phyloP scores from a whole-genome alignment of 2,113 vertebrate genomes.

The Rostratula benghalensis region DNA sequence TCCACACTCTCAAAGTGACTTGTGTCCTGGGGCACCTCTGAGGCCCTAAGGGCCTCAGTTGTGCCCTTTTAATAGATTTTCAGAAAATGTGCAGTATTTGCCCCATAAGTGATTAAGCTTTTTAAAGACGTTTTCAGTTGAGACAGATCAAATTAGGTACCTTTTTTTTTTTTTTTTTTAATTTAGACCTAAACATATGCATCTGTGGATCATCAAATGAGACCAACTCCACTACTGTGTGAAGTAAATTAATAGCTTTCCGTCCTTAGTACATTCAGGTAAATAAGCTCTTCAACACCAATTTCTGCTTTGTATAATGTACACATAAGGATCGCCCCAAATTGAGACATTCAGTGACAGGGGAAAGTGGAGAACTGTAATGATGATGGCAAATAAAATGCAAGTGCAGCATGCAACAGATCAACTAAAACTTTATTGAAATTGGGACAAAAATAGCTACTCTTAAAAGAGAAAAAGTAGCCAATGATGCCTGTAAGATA shows the following conservation, averaged over 20 bases:
- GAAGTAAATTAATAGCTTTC: neutral
- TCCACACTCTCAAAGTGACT: neutral
- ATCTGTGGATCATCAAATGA: neutral
- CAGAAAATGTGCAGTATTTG: neutral
- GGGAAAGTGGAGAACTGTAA: neutral
- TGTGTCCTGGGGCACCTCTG: neutral
- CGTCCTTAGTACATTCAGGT: neutral
- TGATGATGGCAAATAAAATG: constrained; percentile 50
- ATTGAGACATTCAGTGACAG: neutral
- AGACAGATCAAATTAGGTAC: neutral
- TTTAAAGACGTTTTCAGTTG: neutral
- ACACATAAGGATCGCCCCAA: neutral
- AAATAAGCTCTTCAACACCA: neutral
- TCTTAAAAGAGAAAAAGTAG: neutral
- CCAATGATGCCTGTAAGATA: neutral
- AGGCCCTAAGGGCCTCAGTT: neutral
- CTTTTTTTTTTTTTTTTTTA: neutral
- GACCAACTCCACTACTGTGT: neutral
- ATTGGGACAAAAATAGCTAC: neutral
- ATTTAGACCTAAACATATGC: neutral
- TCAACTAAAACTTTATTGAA: constrained; percentile 73
- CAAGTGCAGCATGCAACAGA: constrained; percentile 43
- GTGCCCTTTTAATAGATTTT: neutral
- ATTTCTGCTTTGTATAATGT: neutral
- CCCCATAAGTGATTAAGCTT: neutral